Evolutionary conservation across 2,797 vertebrate genomes (phyloP).

Genomic region (Tenualosa ilisha): DNA sequence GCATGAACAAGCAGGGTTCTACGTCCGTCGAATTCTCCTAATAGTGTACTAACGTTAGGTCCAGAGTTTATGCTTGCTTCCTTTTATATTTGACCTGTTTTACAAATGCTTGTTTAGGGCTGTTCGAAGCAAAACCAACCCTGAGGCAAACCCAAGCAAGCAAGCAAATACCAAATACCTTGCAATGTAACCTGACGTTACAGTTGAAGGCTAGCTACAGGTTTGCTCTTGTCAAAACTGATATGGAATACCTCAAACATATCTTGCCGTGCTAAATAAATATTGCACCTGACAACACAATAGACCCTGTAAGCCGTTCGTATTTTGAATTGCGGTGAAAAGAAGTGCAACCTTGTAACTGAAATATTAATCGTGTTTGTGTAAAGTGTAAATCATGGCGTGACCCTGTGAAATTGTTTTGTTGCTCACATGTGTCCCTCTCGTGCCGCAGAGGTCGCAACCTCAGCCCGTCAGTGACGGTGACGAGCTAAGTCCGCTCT

Average conservation of each 20-base stretch:
- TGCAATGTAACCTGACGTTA: background rate
- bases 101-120: background rate
- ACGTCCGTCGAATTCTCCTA: background rate
- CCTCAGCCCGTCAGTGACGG: constrained; percentile 20
- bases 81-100: background rate
- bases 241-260: background rate
- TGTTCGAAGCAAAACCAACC: background rate
- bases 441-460: background rate
- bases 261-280: background rate
- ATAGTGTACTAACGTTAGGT: background rate
- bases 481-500: constrained; percentile 36
- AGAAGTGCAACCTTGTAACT: background rate
- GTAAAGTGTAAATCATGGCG: background rate
- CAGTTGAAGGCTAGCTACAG: background rate
- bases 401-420: constrained; percentile 19
- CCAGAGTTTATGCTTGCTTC: background rate
- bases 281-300: background rate
- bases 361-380: background rate
- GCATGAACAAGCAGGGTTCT: background rate
- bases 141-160: no score
- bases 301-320: background rate
- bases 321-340: background rate
- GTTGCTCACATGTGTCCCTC: background rate
- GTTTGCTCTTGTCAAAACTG: background rate
- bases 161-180: no score